These are phyloP conservation scores for Anthopleura sola DNA, from an alignment of 64 coral and sea anemone genomes.

Conservation along the genomic window DNA sequence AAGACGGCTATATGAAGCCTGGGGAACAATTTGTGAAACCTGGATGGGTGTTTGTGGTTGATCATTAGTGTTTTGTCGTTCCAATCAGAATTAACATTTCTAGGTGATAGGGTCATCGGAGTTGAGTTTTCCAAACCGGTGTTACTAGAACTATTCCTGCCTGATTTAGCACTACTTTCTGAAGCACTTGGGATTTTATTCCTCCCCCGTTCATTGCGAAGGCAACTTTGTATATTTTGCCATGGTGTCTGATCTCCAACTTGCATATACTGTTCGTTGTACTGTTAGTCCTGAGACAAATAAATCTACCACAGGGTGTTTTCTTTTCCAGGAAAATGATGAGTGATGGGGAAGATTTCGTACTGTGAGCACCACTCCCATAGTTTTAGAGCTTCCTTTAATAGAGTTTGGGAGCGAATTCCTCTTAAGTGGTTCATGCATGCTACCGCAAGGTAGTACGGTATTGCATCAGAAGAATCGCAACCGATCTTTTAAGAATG, in stretches of 20 bases:
- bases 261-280: no score
- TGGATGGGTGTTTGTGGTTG: no score
- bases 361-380: conserved; percentile 22
- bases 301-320: conserved; percentile 16
- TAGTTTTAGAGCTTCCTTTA: not conserved
- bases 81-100: no score
- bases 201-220: conserved; percentile 6
- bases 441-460: conserved; percentile 37
- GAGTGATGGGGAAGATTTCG: not conserved
- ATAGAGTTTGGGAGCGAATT: not conserved
- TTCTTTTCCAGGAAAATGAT: conserved; percentile 2
- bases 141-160: no score
- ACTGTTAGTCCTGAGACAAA: no score
- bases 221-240: not conserved
- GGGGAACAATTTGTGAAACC: no score
- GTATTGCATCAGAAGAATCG: conserved; percentile 5
- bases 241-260: conserved; percentile 40
- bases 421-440: no score
- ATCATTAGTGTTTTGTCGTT: no score
- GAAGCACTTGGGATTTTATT: not conserved
- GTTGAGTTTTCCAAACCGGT: no score
- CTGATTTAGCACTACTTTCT: not conserved
- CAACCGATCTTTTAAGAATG: not conserved
- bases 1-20: no score
- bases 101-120: no score